A percentile compares a stretch with the other conserved stretches of the same genome.
Evolutionary conservation across 2,113 vertebrate species (phyloP).

Genomic region (Nothocercus nigrocapillus): DNA sequence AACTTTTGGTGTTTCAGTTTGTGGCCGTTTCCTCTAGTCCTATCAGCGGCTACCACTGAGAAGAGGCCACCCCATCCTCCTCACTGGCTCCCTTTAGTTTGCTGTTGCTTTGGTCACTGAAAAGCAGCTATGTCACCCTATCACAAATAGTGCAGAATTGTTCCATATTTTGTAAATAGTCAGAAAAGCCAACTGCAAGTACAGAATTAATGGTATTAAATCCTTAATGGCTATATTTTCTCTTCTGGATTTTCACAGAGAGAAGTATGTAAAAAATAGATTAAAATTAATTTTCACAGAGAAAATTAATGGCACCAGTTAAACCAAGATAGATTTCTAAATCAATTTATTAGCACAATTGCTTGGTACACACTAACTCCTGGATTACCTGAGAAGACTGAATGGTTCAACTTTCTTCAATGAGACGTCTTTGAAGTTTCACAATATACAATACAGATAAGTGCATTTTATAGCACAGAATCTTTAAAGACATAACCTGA

Average conservation of each 20-base stretch:
- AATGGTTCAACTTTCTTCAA: neutral
- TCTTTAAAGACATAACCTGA: neutral
- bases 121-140: neutral
- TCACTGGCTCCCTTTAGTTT: neutral
- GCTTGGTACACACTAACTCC: neutral
- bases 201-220: neutral
- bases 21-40: too few species aligned
- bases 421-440: neutral
- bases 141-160: neutral
- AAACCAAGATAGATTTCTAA: neutral
- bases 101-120: neutral
- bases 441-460: neutral
- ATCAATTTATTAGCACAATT: neutral
- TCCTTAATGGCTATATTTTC: neutral
- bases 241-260: neutral
- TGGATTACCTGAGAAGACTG: neutral
- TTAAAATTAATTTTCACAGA: neutral
- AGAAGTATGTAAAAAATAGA: too few species aligned
- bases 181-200: neutral
- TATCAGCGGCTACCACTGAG: too few species aligned
- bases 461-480: neutral
- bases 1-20: too few species aligned
- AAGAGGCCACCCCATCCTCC: too few species aligned
- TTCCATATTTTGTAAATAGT: neutral
- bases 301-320: neutral